Evolutionary conservation across 2,113 vertebrate species (phyloP).

Genomic region (Hemiscyllium ocellatum): DNA sequence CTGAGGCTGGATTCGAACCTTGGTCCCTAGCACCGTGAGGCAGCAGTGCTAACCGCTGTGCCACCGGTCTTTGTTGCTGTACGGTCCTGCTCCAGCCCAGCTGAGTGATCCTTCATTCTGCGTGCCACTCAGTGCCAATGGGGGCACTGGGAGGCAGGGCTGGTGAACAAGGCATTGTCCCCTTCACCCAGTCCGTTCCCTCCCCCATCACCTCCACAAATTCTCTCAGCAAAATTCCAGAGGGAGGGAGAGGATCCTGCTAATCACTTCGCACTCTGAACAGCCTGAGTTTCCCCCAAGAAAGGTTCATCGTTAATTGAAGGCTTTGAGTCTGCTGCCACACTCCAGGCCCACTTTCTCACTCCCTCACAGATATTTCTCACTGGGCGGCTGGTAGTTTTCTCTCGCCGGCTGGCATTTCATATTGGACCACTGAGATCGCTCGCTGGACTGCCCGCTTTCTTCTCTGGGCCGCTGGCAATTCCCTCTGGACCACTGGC

Average conservation of each 20-base stretch:
- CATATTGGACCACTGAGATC: background rate
- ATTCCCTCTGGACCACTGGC: background rate
- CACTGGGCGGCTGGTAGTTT: background rate
- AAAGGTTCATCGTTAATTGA: background rate
- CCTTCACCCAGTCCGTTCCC: background rate
- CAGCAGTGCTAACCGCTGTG: too few relatives aligned
- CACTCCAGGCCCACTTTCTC: background rate
- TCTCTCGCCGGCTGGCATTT: background rate
- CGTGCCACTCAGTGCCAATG: background rate
- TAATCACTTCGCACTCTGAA: background rate
- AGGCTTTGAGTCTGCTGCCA: background rate
- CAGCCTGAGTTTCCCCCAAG: background rate
- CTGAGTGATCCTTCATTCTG: background rate
- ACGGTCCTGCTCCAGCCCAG: background rate
- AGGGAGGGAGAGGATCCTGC: background rate
- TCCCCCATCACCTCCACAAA: background rate
- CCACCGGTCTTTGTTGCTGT: too few relatives aligned
- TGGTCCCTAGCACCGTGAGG: too few relatives aligned
- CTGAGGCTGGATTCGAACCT: too few relatives aligned
- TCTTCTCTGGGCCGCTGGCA: background rate
- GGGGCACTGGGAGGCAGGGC: background rate
- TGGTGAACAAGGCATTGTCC: too few relatives aligned
- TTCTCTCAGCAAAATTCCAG: background rate
- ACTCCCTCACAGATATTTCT: background rate
- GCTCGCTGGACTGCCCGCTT: background rate